Percentiles rank a stretch among this genome's conserved stretches.
Conservation (phyloP, 2,888 invertebrate genomes). For the Synanthedon vespiformis region DNA sequence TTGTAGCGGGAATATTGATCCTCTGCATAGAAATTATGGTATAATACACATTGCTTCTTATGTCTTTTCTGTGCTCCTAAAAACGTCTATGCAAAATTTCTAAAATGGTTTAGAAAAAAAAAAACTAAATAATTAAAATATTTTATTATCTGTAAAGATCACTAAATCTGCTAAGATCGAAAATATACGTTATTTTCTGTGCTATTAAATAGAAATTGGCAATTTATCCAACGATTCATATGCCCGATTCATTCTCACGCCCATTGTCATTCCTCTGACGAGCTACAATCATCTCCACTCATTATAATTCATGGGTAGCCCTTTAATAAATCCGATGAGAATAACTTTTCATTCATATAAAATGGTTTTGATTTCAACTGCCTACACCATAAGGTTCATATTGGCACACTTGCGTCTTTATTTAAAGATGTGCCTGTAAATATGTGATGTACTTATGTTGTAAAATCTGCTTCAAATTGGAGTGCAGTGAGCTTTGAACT, state of each 20-base stretch:
- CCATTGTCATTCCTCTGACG: background rate
- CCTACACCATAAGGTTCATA: background rate
- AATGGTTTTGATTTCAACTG: background rate
- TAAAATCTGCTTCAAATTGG: conserved; percentile 39
- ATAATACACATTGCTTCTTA: no score
- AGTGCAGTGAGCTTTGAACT: conserved; percentile 30
- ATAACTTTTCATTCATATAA: background rate
- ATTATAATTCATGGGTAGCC: background rate
- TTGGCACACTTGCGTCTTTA: background rate
- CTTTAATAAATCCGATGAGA: background rate
- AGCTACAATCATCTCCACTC: background rate
- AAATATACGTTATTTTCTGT: no score
- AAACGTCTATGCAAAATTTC: no score
- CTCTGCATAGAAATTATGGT: no score
- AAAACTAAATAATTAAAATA: no score
- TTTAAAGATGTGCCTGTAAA: background rate
- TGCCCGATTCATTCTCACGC: background rate
- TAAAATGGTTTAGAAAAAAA: no score
- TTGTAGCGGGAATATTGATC: no score
- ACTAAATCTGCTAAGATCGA: no score
- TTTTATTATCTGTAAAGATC: no score
- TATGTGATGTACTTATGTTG: conserved; percentile 11
- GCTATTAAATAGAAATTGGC: background rate
- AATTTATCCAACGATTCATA: background rate
- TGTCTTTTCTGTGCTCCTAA: no score